phyloP scores from a whole-genome alignment of 2,888 invertebrate species.

The Amiota communis region DNA sequence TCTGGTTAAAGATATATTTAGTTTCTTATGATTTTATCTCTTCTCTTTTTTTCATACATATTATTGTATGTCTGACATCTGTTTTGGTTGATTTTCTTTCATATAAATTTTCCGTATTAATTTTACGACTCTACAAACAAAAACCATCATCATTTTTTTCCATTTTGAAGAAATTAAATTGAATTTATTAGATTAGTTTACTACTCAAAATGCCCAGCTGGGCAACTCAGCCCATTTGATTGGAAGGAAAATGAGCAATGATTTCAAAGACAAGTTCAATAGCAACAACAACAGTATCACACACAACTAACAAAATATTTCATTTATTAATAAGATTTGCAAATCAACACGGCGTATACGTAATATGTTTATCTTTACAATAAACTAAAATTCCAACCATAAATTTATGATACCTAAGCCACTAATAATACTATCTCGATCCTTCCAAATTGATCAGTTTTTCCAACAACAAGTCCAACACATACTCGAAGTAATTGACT shows the following conservation, averaged over 20 bases:
- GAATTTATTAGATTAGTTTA: conserved; percentile 2
- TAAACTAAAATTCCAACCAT: too few species aligned
- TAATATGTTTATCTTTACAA: not conserved
- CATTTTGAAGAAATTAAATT: conserved; percentile 1
- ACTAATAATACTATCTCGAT: too few species aligned
- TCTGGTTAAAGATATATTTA: too few species aligned
- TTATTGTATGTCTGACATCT: conserved; percentile 4
- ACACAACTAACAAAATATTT: too few species aligned
- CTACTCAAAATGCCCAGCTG: not conserved
- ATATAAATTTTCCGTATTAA: not conserved
- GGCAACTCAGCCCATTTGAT: not conserved
- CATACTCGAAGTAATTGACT: too few species aligned
- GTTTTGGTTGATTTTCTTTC: conserved; percentile 1
- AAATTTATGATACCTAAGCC: too few species aligned
- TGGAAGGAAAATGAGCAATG: not conserved
- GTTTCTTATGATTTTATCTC: not conserved
- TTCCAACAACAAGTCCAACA: too few species aligned
- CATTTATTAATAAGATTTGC: conserved; percentile 2
- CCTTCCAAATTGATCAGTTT: too few species aligned
- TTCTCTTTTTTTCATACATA: not conserved
- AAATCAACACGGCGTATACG: too few species aligned
- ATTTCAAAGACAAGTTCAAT: conserved; percentile 21
- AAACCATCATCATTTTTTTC: not conserved
- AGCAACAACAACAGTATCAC: not conserved
- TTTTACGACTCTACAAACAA: not conserved